These are phyloP conservation scores for Felis catus DNA, from an alignment of 2,113 vertebrate genomes.

Conservation along the genomic window DNA sequence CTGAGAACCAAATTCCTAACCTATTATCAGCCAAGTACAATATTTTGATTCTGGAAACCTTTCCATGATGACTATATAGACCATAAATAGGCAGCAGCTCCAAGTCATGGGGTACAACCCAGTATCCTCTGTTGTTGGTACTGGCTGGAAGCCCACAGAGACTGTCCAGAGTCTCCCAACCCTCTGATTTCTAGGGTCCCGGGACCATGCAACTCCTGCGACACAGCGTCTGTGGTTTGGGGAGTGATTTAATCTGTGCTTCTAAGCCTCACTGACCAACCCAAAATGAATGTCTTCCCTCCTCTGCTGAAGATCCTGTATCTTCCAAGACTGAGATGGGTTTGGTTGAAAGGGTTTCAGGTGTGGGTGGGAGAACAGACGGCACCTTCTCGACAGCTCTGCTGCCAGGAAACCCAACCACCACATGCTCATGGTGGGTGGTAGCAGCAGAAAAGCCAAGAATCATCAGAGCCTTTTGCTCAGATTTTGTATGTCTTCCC, in stretches of 20 bases:
- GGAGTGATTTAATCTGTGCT: not conserved
- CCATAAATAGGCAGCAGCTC: not conserved
- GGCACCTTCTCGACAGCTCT: slow-evolving; percentile 20
- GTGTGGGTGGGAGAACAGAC: slow-evolving; percentile 68
- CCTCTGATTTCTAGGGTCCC: not conserved
- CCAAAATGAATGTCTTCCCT: not conserved
- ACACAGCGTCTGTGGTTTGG: not conserved
- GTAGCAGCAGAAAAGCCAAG: slow-evolving; percentile 33
- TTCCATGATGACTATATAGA: not conserved
- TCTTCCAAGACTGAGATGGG: not conserved
- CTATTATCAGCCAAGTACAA: not conserved
- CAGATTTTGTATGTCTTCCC: not conserved
- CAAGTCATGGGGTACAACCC: not conserved
- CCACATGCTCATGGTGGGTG: slow-evolving; percentile 36
- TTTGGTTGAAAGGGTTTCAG: slow-evolving; percentile 53
- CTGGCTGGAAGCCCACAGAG: not conserved
- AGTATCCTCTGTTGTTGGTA: not conserved
- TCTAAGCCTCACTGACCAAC: not conserved
- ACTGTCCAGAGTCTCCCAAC: not conserved
- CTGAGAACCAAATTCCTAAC: not conserved
- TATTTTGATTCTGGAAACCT: not conserved
- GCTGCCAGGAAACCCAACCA: slow-evolving; percentile 55
- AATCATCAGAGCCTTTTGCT: slow-evolving; percentile 19
- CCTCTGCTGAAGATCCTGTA: not conserved
- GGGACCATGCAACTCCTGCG: not conserved